Evolutionary conservation across 2,113 vertebrate species (phyloP).

Genomic region (Carassius carassius): DNA sequence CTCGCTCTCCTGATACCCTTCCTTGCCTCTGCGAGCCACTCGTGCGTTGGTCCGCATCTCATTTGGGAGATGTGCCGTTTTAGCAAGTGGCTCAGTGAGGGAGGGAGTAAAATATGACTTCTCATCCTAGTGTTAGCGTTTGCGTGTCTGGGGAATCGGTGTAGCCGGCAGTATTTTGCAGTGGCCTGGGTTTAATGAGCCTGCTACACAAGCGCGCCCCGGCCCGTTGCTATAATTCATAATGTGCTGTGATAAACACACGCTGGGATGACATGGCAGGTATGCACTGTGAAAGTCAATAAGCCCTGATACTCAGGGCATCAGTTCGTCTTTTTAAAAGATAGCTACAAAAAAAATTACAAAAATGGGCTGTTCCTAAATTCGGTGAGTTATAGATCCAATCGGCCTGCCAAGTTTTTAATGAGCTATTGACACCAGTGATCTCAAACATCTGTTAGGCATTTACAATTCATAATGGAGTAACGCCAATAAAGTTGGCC

Average conservation of each 20-base stretch:
- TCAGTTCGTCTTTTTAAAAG: slow-evolving; percentile 19
- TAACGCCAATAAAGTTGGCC: slow-evolving; percentile 70
- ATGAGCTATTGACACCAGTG: slow-evolving; percentile 75
- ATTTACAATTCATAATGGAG: slow-evolving; percentile 68
- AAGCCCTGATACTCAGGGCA: slow-evolving; percentile 60
- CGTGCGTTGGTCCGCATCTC: slow-evolving; percentile 23
- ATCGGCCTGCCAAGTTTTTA: slow-evolving; percentile 65
- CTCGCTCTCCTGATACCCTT: background rate
- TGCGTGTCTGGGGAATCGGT: slow-evolving; percentile 47
- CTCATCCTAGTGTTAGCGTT: slow-evolving; percentile 12
- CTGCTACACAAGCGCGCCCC: slow-evolving; percentile 49
- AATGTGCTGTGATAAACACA: slow-evolving; percentile 69
- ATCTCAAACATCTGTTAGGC: slow-evolving; percentile 74
- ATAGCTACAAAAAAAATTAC: slow-evolving; percentile 37
- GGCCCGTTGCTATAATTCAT: slow-evolving; percentile 63
- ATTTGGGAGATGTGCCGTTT: slow-evolving; percentile 51
- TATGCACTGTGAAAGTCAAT: slow-evolving; percentile 69
- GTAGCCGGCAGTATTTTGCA: slow-evolving; percentile 49
- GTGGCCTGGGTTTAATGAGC: slow-evolving; percentile 57
- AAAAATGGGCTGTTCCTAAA: slow-evolving; percentile 16
- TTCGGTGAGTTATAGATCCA: slow-evolving; percentile 47
- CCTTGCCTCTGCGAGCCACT: slow-evolving; percentile 24
- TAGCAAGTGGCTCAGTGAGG: slow-evolving; percentile 43
- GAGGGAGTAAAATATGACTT: slow-evolving; percentile 10
- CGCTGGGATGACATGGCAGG: slow-evolving; percentile 63